Evolutionary conservation across 2,113 vertebrate species (phyloP), one percentile per base, ranked within the genome.

Genomic region (Bujurquina vittata): DNA sequence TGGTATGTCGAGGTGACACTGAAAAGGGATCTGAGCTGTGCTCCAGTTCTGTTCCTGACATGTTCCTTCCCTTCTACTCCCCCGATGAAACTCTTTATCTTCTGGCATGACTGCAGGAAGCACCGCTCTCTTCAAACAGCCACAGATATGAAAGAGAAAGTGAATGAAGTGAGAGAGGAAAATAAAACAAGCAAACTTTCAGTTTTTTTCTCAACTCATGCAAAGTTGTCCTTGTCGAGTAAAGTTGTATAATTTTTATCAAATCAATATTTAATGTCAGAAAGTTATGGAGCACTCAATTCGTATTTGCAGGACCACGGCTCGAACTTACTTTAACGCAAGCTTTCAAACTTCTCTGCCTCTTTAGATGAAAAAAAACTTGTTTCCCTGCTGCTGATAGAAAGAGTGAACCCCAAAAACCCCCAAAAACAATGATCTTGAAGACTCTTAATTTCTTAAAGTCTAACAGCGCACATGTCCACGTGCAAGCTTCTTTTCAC

Each of bases 41-140:
- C 77, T 81, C 74, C 56, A 69, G 57, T 84, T 83, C 55, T 61
- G 75, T 81, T 87, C 46, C 75, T 84, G 82, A 87, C 86, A 87
- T 79, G 85, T 81, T 80, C 18, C 73, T 83, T 79, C 46, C 26
- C 31, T 77, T 79, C 54, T 40, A 55, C 81, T 90, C 81, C 77
- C 61, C 57, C 49, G 20, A 73, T 84, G 55, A 79, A 83, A 59
- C 37, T 63, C 75, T 88, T 87, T 75, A 81, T 88, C 85, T 88
- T 54, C 62, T 10, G 22, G 65, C 77, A 18, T 76, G 75, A 52
- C 85, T 77, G 81, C 31, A 78, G 72, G 78, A 80, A 69, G 40
- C 1, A 8, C 67, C 61, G 75, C 59, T 77, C 10, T 79, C 55
- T 86, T 86, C 54, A 89, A 79, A 77, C 58, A 22, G 1, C 10